Percentiles rank a stretch among this genome's conserved stretches.
phyloP scores from a whole-genome alignment of 2,113 vertebrate species.

The Tricholaema leucomelas region DNA sequence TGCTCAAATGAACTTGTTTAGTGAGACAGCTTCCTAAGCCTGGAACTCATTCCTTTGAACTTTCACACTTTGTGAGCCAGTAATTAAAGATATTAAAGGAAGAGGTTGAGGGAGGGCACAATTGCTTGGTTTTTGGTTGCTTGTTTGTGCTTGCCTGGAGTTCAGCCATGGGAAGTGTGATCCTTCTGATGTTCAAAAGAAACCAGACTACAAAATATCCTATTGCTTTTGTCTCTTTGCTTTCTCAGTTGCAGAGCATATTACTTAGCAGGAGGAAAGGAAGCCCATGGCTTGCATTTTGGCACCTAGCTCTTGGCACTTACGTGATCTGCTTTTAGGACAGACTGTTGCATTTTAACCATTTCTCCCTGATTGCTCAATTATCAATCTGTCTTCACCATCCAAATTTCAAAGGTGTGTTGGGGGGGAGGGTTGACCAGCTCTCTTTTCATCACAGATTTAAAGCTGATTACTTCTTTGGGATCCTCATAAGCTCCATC shows the following conservation, averaged over 20 bases:
- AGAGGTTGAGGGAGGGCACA: neutral
- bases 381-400: constrained; percentile 26
- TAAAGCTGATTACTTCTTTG: constrained; percentile 16
- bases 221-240: constrained; percentile 8
- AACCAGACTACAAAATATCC: neutral
- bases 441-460: constrained; percentile 9
- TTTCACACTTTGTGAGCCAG: neutral
- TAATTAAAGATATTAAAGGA: constrained; percentile 17
- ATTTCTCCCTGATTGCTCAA: neutral
- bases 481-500: constrained; percentile 12
- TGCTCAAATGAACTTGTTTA: neutral
- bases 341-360: constrained; percentile 2
- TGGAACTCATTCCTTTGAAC: constrained; percentile 1
- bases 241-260: neutral
- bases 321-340: constrained; percentile 27
- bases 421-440: neutral
- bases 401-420: neutral
- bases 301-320: constrained; percentile 27
- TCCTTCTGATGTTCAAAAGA: neutral
- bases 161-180: neutral
- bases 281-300: constrained; percentile 45
- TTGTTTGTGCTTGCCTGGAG: neutral
- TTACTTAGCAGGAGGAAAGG: constrained; percentile 31
- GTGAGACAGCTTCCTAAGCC: neutral
- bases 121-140: neutral